These are phyloP conservation scores for Fulica atra DNA, from an alignment of 2,113 vertebrate genomes.

Conservation along the genomic window DNA sequence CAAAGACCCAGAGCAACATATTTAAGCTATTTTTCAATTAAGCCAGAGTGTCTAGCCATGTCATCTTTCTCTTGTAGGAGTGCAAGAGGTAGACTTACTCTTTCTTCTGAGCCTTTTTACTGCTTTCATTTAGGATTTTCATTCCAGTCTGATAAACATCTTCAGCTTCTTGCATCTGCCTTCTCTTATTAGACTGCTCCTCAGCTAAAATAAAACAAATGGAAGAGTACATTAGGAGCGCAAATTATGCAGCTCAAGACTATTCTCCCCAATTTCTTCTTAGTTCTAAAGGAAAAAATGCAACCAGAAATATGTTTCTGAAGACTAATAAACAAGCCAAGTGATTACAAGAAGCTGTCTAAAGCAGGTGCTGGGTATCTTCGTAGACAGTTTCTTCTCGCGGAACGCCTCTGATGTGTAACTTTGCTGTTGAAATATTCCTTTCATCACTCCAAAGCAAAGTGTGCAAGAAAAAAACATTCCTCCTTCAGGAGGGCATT, in stretches of 20 bases:
- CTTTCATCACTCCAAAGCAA: background rate
- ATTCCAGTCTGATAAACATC: slow-evolving; percentile 88
- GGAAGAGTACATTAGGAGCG: background rate
- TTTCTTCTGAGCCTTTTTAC: slow-evolving; percentile 87
- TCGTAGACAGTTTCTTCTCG: background rate
- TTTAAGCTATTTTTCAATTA: background rate
- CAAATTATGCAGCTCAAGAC: background rate
- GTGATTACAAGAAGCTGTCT: background rate
- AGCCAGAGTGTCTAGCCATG: background rate
- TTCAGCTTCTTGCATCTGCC: slow-evolving; percentile 88
- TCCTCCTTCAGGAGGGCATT: accelerated
- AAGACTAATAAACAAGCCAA: background rate
- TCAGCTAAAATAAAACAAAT: slow-evolving; percentile 79
- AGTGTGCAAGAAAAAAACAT: background rate
- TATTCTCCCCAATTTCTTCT: background rate
- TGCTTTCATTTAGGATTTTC: slow-evolving; percentile 89
- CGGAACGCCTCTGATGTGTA: background rate
- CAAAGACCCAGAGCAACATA: background rate
- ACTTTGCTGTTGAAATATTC: background rate
- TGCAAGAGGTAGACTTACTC: slow-evolving; percentile 80
- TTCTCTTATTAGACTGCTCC: slow-evolving; percentile 87
- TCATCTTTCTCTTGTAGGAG: background rate
- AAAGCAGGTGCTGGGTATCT: background rate
- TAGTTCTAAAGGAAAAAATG: background rate
- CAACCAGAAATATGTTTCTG: background rate